These are phyloP conservation scores for Mormyrus iriodes DNA, from an alignment of 2,113 vertebrate species.

Conservation along the genomic window DNA sequence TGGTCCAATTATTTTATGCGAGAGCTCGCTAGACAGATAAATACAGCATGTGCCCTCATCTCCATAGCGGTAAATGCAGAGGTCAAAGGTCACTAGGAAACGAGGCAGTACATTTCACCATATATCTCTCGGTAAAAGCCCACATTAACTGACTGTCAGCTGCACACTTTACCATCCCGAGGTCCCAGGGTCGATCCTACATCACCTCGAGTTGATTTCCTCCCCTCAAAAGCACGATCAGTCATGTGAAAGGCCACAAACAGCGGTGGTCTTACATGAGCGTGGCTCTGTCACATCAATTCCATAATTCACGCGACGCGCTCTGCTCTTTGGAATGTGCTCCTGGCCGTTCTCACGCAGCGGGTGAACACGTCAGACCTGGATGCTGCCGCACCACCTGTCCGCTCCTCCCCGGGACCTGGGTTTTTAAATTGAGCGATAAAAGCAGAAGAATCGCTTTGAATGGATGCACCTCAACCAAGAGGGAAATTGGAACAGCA, in stretches of 20 bases:
- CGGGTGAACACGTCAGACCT: not conserved
- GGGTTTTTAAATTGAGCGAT: not conserved
- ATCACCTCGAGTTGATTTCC: not conserved
- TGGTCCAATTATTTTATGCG: not conserved
- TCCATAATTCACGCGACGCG: not conserved
- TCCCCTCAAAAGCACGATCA: not conserved
- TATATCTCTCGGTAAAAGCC: not conserved
- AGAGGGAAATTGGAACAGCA: not conserved
- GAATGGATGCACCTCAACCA: not conserved
- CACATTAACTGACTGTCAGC: not conserved
- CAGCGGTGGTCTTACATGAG: not conserved
- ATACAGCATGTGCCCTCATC: not conserved
- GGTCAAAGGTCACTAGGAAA: not conserved
- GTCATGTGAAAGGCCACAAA: not conserved
- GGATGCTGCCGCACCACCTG: not conserved
- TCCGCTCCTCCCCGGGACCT: not conserved
- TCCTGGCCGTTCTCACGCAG: not conserved
- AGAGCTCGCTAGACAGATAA: not conserved
- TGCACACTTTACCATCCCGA: not conserved
- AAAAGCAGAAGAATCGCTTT: not conserved
- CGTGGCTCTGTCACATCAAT: not conserved
- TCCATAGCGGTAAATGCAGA: not conserved
- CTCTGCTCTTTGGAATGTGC: not conserved
- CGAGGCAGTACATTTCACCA: not conserved
- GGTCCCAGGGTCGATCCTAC: not conserved